These are phyloP conservation scores for Caenorhabditis zanzibari DNA, from an alignment of 2,888 invertebrate species.

Conservation along the genomic window DNA sequence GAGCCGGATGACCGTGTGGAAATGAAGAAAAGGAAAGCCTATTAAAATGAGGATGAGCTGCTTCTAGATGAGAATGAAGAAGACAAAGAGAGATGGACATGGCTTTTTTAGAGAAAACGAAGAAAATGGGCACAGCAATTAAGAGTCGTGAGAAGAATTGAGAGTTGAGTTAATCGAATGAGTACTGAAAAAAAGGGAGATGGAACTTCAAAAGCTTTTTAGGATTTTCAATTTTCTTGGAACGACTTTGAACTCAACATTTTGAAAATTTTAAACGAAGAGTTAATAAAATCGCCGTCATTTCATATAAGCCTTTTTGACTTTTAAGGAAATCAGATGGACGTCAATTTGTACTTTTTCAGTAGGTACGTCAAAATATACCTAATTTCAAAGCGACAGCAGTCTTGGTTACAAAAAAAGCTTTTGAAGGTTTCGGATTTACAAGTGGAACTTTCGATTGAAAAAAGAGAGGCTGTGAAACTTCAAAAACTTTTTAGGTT, in stretches of 20 bases:
- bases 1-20: constrained; percentile 51
- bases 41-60: constrained; percentile 64
- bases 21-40: constrained; percentile 39
- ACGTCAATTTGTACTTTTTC: too few species aligned
- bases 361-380: too few species aligned
- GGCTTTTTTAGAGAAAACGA: constrained; percentile 25
- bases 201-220: neutral
- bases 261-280: too few species aligned
- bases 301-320: neutral
- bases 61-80: constrained; percentile 50
- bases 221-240: neutral
- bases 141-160: constrained; percentile 52
- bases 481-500: neutral
- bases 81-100: neutral
- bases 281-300: too few species aligned
- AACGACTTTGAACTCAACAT: too few species aligned
- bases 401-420: too few species aligned
- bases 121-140: constrained; percentile 49
- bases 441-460: neutral
- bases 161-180: constrained; percentile 47
- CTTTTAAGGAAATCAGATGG: neutral
- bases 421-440: too few species aligned
- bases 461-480: neutral
- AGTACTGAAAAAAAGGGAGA: neutral
- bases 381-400: too few species aligned